These are phyloP conservation scores for Sitta europaea DNA, from an alignment of 2,113 vertebrate species.

Conservation along the genomic window DNA sequence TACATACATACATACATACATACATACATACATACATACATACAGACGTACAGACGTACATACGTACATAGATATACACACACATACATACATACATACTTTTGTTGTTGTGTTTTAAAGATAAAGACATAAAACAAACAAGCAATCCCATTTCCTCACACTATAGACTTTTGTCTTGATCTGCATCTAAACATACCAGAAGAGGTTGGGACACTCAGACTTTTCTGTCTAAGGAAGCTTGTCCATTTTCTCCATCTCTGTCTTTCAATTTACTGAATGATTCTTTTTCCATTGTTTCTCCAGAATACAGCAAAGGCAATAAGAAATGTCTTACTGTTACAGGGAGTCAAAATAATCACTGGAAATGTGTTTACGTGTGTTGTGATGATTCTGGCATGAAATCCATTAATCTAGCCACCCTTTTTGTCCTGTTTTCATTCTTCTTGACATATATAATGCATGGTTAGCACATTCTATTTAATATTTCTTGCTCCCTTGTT, in stretches of 20 bases:
- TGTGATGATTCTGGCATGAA: neutral
- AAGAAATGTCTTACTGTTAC: neutral
- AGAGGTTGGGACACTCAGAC: neutral
- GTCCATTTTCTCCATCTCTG: neutral
- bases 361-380: neutral
- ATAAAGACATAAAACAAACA: neutral
- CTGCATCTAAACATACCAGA: neutral
- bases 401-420: neutral
- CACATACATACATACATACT: no score
- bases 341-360: neutral
- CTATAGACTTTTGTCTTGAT: neutral
- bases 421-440: neutral
- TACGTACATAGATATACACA: no score
- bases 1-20: fast-evolving
- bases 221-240: neutral
- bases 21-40: neutral
- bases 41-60: no score
- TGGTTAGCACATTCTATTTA: neutral
- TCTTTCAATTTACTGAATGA: neutral
- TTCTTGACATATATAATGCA: neutral
- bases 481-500: neutral
- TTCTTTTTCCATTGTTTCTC: neutral
- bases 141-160: neutral
- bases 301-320: neutral
- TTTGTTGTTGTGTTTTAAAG: neutral